Base-by-base conservation (phyloP, 1,140 invertebrate genomes). In the Aphaenogaster ashmeadi region DNA sequence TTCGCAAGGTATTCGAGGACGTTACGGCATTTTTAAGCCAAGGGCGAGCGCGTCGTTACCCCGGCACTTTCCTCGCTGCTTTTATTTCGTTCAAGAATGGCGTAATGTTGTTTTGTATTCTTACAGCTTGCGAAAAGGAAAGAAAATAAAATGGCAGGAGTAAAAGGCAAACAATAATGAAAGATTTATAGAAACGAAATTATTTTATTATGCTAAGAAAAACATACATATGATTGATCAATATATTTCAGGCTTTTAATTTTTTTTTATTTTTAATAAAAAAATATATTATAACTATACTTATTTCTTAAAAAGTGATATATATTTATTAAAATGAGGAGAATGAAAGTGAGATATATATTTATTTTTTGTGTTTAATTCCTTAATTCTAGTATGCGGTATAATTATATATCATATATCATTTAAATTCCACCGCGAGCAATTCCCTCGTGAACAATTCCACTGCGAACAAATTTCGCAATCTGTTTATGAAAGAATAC, bases 1-100 rank as follows among this genome's bases (percentile, higher is more conserved):
- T 80, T 69, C 62, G 62, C 50, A 69, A 67, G 62, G n/a, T 80
- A 54, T 54, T 80, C 62, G 36, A 33, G 47, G n/a, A 69, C 47
- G 47, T 80, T 67, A 67, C 47, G n/a, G 47, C 36, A 80, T 80
- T 80, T 67, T 80, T 67, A 80, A 69, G 62, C 36, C 62, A 69
- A 80, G 78, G 36, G 7, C n/a, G 62, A 67, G 47, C 7, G 18
- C 62, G 15, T 67, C 7, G 41, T 69, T 80, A 80, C 33, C 27
- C 13, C 8, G 50, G 13, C 36, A 80, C 62, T 69, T 44, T 11
- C n/a, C n/a, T 67, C 13, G 60, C 8, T 77, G n/a, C n/a, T 80
- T 80, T 69, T 69, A 80, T 80, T 69, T 69, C 62, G 47, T 80
- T 67, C n/a, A 54, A 27, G 64, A 52, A 69, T 62, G 36, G 64